Percentiles rank a stretch among this genome's conserved stretches.
Conservation (phyloP, 2,888 invertebrate genomes). For the Aproaerema taeniolella region DNA sequence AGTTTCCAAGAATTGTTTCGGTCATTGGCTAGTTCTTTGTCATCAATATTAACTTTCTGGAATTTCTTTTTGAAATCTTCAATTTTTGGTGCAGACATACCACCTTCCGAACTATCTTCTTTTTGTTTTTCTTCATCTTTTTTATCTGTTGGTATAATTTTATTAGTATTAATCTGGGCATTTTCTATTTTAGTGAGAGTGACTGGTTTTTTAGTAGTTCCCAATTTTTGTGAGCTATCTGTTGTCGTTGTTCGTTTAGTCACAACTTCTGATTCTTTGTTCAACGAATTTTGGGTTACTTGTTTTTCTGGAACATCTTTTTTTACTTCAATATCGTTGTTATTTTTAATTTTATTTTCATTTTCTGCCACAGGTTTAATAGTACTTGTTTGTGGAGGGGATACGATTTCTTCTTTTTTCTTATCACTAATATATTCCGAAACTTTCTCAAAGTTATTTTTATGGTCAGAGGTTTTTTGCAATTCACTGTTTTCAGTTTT, state of each 20-base stretch:
- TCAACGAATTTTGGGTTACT: too few relatives aligned
- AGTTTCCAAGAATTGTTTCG: constrained; percentile 76
- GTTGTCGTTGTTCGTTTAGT: constrained; percentile 4
- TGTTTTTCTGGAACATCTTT: too few relatives aligned
- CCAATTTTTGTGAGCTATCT: background rate
- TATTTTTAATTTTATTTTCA: background rate
- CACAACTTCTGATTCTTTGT: background rate
- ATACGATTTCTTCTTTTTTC: too few relatives aligned
- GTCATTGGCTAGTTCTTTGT: constrained; percentile 55
- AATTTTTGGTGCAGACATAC: constrained; percentile 39
- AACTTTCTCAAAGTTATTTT: too few relatives aligned
- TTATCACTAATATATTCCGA: too few relatives aligned
- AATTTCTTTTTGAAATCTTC: constrained; percentile 70
- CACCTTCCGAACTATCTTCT: background rate
- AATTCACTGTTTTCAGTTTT: too few relatives aligned
- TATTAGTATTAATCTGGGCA: background rate
- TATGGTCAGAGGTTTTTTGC: too few relatives aligned
- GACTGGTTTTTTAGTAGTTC: background rate
- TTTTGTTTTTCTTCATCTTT: constrained; percentile 1
- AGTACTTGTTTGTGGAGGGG: too few relatives aligned
- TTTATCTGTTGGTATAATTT: background rate
- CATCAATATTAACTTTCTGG: constrained; percentile 66
- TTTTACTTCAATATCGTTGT: background rate
- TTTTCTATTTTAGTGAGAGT: background rate
- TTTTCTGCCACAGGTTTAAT: too few relatives aligned